Conservation (phyloP, 2,113 vertebrate species). For the Quiscalus mexicanus region DNA sequence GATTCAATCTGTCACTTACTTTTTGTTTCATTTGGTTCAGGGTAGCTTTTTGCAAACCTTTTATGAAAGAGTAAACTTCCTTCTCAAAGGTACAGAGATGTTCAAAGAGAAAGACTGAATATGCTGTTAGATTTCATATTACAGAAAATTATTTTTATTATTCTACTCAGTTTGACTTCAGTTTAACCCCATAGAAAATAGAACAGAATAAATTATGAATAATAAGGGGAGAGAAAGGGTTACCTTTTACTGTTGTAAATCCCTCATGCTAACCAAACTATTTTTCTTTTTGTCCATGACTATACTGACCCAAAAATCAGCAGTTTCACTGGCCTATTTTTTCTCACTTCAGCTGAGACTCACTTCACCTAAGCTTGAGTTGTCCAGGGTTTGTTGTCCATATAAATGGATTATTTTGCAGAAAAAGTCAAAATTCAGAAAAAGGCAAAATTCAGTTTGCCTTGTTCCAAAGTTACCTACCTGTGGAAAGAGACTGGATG, state of each 20-base stretch:
- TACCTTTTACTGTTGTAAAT: not conserved
- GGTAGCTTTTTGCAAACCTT: not conserved
- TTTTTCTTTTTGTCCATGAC: not conserved
- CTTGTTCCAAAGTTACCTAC: not conserved
- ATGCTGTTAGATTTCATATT: not conserved
- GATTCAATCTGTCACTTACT: not conserved
- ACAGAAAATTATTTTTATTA: not conserved
- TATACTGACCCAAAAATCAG: not conserved
- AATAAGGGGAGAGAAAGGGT: not conserved
- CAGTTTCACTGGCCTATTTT: not conserved
- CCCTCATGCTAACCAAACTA: fast-evolving
- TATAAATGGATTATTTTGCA: not conserved
- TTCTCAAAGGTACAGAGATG: not conserved
- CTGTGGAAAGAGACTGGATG: not conserved
- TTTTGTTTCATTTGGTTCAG: not conserved
- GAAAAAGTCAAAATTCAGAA: not conserved
- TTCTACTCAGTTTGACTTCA: not conserved
- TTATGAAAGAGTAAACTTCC: not conserved
- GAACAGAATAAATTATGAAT: not conserved
- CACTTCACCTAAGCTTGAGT: not conserved
- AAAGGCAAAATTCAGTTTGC: not conserved
- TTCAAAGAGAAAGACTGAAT: not conserved
- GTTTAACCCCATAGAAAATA: not conserved
- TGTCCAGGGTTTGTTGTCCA: not conserved
- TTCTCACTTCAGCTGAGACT: not conserved